Evolutionary conservation across 2,888 invertebrate species (phyloP), one percentile per base, ranked within the genome.

Genomic region (Magallana nippona): DNA sequence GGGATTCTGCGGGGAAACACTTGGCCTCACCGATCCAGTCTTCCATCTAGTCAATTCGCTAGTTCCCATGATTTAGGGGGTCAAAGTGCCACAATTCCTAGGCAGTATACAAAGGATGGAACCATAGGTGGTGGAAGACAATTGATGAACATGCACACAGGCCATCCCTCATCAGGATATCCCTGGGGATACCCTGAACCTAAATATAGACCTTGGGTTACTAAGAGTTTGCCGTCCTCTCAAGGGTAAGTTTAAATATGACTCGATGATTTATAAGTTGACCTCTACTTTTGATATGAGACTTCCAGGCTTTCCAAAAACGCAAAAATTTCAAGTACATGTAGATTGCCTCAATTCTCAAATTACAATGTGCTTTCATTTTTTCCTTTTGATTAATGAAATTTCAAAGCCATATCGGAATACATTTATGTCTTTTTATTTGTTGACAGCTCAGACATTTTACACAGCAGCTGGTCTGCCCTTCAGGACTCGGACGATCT

Each of bases 401-500:
- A n/a, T n/a, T n/a, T n/a, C n/a, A n/a, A n/a, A n/a, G n/a, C n/a
- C n/a, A n/a, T 44, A 44, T 44, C 44, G 0, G 5, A 44, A 44
- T 44, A 44, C 8, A 44, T 44, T 44, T 0, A 44, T 44, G 3
- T 44, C 8, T 44, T 44, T 44, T 44, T 83, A 22, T 79, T 56
- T 56, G 5, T n/a, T 83, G 82, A 8, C 81, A 91, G 91, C 77
- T 89, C 90, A 44, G 90, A 90, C 82, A 84, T 81, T 27, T 78
- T 88, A 62, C 89, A 88, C 81, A 89, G 91, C 85, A 90, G 90
- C 82, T 92, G 92, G 92, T 91, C 92, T 79, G 90, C 89, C 19
- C 87, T 90, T 8, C 91, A 91, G 22, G 93, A 93, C 86, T 91
- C 92, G 15, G 92, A 92, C 87, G 92, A 92, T 63, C 89, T 91